Percentiles rank a stretch among this genome's conserved stretches.
phyloP scores from a whole-genome alignment of 2,797 vertebrate species.

The Clarias fuscus region DNA sequence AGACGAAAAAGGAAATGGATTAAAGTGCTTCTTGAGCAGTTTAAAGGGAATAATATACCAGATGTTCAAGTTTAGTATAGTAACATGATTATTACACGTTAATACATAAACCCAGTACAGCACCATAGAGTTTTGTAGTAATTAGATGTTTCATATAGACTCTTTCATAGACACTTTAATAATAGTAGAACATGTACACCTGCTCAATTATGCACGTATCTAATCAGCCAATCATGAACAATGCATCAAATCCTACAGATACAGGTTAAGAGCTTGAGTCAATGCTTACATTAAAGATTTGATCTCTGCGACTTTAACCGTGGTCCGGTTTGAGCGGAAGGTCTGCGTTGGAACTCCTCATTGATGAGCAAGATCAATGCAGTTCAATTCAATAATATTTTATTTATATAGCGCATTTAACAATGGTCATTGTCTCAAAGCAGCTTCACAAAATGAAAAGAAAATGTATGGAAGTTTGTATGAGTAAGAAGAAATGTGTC shows the following conservation, averaged over 20 bases:
- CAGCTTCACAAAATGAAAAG: no score
- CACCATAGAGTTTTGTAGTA: background rate
- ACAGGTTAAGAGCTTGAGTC: background rate
- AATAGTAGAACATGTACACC: background rate
- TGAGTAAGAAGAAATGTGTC: no score
- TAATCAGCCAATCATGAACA: background rate
- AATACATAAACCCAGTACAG: background rate
- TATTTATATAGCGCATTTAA: no score
- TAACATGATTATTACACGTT: background rate
- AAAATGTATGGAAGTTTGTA: no score
- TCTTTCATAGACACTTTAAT: background rate
- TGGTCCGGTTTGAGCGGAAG: no score
- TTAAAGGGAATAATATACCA: background rate
- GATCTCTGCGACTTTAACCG: background rate
- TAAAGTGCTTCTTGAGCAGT: background rate
- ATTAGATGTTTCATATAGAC: background rate
- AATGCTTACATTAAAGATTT: background rate
- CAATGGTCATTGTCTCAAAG: no score
- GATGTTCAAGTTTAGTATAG: background rate
- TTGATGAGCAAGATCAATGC: no score
- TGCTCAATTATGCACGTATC: background rate
- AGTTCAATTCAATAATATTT: no score
- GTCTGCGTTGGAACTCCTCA: no score
- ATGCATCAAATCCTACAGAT: background rate
- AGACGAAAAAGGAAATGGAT: background rate